A percentile compares a stretch with the other conserved stretches of the same genome.
Conservation (phyloP, 2,113 vertebrate species). For the Charadrius vociferus region DNA sequence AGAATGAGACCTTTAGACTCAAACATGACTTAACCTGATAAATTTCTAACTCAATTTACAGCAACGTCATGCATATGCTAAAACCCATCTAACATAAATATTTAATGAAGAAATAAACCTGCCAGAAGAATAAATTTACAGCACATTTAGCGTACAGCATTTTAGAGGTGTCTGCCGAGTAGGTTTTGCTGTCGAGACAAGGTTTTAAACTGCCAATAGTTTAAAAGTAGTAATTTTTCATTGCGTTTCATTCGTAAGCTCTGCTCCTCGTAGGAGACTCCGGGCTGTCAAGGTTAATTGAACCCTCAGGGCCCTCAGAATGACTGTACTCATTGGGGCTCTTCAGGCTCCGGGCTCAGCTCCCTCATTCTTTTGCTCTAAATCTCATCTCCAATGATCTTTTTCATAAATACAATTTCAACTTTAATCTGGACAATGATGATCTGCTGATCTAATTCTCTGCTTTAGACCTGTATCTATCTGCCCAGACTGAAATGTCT, state of each 20-base stretch:
- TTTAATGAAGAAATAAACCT: conserved; percentile 73
- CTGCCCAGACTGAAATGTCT: not conserved
- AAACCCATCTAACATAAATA: conserved; percentile 59
- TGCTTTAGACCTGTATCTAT: not conserved
- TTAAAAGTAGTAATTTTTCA: conserved; percentile 64
- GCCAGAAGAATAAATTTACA: conserved; percentile 65
- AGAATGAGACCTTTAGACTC: conserved; percentile 39
- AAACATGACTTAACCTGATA: conserved; percentile 54
- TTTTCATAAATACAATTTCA: conserved; percentile 51
- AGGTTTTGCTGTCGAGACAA: conserved; percentile 57
- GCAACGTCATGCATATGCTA: conserved; percentile 59
- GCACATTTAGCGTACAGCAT: not conserved
- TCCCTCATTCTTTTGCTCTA: conserved; percentile 39
- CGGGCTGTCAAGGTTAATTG: conserved; percentile 70
- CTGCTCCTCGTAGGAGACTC: conserved; percentile 45
- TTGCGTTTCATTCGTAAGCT: conserved; percentile 42
- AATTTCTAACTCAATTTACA: conserved; percentile 61
- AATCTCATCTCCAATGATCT: conserved; percentile 29
- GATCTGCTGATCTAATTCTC: conserved; percentile 20
- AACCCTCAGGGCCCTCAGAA: conserved; percentile 46
- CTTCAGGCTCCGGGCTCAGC: not conserved
- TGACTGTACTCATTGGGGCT: conserved; percentile 14
- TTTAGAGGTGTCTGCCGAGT: conserved; percentile 47
- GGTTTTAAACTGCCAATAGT: conserved; percentile 63
- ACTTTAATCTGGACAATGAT: not conserved